Evolutionary conservation across 2,113 vertebrate genomes (phyloP), one percentile per base, ranked within the genome.

Genomic region (Albula goreensis): DNA sequence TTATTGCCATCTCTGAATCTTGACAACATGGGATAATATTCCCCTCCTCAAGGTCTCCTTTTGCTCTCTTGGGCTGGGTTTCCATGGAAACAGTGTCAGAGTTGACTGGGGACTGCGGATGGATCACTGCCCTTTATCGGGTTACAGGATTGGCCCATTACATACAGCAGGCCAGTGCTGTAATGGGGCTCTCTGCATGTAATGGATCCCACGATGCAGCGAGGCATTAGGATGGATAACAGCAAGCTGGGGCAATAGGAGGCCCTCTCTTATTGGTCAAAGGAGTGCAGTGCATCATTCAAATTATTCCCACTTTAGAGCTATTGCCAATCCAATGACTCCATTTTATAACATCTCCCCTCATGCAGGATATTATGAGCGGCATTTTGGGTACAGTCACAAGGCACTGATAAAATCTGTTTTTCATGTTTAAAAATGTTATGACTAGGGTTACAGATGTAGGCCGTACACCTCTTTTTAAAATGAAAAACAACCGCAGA

Each of bases 61-160:
- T 86, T 92, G 92, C 93, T 95, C 94, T 94, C 89, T 88, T 88
- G 93, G 92, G 94, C 94, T 93, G 89, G 82, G 95, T 96, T 95
- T 95, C 95, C 95, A 90, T 95, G 95, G 95, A 93, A 95, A 96
- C 94, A 91, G 92, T 95, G 95, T 96, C 94, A 95, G 94, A 95
- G 95, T 96, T 96, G 95, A 96, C 94, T 94, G 91, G 91, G 94
- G 89, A 53, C 90, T 93, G 93, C 94, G 94, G 94, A 96, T 95
- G 93, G 95, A 95, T 95, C 91, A 92, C 93, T 94, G 94, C 92
- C 95, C 94, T 95, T 96, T 96, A 95, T 95, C 92, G 89, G 94
- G 93, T 94, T 92, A 93, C 93, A 94, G 91, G 93, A 96, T 91
- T 91, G 90, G 91, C 87, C 92, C 93, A 92, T 93, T 93, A 92